Conservation (phyloP, 2,888 invertebrate genomes). For the Erannis defoliaria region DNA sequence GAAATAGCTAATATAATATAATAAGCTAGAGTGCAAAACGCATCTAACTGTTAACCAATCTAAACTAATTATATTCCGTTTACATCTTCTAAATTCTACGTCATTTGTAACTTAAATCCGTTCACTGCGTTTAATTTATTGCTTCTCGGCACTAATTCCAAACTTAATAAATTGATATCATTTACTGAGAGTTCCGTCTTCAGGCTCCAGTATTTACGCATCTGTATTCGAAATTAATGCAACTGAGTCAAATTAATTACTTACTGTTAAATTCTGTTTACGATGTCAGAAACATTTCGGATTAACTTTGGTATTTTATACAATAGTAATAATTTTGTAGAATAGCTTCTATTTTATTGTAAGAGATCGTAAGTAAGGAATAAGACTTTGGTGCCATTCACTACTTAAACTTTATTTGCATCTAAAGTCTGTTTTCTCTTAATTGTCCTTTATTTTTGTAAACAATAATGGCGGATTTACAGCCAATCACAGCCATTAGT, state of each 20-base stretch:
- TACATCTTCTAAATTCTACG: slow-evolving; percentile 10
- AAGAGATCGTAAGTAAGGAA: slow-evolving; percentile 1
- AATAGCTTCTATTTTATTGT: too few species aligned
- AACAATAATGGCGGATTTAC: too few species aligned
- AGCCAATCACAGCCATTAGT: too few species aligned
- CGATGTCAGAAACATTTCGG: slow-evolving; percentile 25
- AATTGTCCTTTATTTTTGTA: too few species aligned
- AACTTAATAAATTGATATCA: slow-evolving; percentile 37
- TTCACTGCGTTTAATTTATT: slow-evolving; percentile 28
- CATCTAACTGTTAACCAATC: neutral
- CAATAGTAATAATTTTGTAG: too few species aligned
- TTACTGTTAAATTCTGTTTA: slow-evolving; percentile 30
- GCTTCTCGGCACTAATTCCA: slow-evolving; percentile 29
- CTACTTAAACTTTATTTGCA: neutral
- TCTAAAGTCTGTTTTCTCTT: neutral
- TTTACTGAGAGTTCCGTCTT: slow-evolving; percentile 36
- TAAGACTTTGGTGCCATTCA: neutral
- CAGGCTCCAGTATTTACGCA: slow-evolving; percentile 26
- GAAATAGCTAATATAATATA: too few species aligned
- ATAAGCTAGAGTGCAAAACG: too few species aligned
- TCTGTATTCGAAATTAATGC: slow-evolving; percentile 32
- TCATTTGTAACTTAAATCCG: slow-evolving; percentile 36
- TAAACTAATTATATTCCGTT: neutral
- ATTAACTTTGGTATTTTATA: slow-evolving; percentile 19
- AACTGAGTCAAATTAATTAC: slow-evolving; percentile 31